These are phyloP conservation scores for Pluvialis apricaria DNA, from an alignment of 2,113 vertebrate species.

Conservation along the genomic window DNA sequence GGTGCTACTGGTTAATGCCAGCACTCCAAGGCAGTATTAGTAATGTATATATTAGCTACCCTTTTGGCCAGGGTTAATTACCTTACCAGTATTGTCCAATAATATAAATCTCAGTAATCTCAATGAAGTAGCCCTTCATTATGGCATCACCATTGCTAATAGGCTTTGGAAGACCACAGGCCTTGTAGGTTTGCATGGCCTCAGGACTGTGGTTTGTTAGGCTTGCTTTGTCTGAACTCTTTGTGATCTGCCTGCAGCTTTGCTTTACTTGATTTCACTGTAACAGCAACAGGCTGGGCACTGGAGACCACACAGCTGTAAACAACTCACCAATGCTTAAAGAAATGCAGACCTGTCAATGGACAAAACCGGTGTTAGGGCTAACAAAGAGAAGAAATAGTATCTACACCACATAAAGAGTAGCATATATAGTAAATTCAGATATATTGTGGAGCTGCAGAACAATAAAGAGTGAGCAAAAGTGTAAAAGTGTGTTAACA, in stretches of 20 bases:
- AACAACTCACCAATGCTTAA: neutral
- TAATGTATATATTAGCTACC: neutral
- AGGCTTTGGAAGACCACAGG: neutral
- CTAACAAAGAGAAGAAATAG: neutral
- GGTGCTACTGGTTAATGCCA: neutral
- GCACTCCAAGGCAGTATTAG: neutral
- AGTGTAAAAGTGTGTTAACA: neutral
- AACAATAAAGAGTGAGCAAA: neutral
- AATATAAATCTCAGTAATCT: neutral
- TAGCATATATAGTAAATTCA: neutral
- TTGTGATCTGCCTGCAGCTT: neutral
- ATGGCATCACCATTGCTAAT: neutral
- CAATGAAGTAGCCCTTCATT: neutral
- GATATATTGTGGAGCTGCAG: neutral
- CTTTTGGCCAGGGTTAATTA: neutral
- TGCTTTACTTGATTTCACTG: neutral
- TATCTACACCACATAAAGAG: neutral
- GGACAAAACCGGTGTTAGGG: neutral
- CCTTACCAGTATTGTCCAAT: neutral
- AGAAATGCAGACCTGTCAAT: neutral
- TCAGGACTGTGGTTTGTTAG: rapidly evolving
- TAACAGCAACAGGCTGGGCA: neutral
- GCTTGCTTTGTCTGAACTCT: neutral
- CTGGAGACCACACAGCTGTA: neutral
- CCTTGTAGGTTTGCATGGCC: neutral